These are phyloP conservation scores for Pipra filicauda DNA, from an alignment of 2,113 vertebrate species.

Conservation along the genomic window DNA sequence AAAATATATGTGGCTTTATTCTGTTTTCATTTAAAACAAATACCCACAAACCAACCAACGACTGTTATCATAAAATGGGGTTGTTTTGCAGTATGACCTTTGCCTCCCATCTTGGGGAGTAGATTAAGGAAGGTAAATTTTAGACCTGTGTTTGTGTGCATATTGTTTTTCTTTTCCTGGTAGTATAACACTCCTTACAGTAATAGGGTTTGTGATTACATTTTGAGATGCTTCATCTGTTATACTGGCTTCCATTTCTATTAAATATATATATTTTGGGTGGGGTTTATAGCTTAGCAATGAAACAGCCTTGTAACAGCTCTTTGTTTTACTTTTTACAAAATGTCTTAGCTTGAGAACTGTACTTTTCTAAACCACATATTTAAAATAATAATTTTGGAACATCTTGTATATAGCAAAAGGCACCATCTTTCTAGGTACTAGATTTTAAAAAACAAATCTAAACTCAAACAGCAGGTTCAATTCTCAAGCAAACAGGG, in stretches of 20 bases:
- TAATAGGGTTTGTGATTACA: neutral
- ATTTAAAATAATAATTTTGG: neutral
- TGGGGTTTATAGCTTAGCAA: neutral
- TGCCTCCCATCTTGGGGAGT: neutral
- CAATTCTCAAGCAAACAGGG: neutral
- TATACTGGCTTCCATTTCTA: neutral
- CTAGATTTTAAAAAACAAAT: neutral
- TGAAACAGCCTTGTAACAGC: neutral
- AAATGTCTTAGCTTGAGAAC: neutral
- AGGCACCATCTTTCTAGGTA: neutral
- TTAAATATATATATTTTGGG: neutral
- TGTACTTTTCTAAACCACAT: neutral
- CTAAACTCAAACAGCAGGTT: neutral
- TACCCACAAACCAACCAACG: neutral
- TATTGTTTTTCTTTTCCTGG: neutral
- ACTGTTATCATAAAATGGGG: neutral
- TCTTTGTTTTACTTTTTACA: neutral
- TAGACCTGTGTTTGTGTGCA: neutral
- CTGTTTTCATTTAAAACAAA: neutral
- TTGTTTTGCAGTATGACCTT: neutral
- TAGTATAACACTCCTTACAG: neutral
- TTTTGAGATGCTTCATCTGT: neutral
- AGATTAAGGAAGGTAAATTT: conserved; percentile 8
- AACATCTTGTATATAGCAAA: neutral
- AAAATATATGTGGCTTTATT: neutral